Evolutionary conservation across 2,113 vertebrate species (phyloP).

Genomic region (Xyliphius kryptos): DNA sequence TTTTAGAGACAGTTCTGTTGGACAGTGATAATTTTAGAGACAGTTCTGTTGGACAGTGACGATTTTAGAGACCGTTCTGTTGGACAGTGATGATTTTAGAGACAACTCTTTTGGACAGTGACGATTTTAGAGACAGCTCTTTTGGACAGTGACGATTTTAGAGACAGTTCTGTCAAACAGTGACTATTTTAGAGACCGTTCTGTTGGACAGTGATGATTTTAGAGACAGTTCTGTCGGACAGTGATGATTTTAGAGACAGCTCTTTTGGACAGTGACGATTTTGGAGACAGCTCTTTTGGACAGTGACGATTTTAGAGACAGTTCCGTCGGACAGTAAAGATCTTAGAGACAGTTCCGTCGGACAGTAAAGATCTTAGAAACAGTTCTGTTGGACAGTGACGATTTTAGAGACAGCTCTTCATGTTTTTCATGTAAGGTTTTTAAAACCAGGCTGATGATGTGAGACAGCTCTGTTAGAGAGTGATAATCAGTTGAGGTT

Average conservation of each 20-base stretch:
- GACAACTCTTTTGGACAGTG: neutral
- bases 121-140: neutral
- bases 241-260: too few species aligned
- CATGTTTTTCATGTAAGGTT: too few species aligned
- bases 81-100: neutral
- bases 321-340: too few species aligned
- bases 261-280: neutral
- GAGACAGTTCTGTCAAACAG: neutral
- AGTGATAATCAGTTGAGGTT: neutral
- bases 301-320: neutral
- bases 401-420: too few species aligned
- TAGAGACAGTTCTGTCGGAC: neutral
- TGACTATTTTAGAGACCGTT: neutral
- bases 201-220: neutral
- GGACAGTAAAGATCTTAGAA: neutral
- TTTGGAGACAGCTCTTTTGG: neutral
- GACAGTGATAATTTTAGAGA: neutral
- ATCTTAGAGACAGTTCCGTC: too few species aligned
- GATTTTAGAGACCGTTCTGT: neutral
- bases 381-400: neutral
- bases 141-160: neutral
- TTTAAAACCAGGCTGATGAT: too few species aligned
- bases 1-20: neutral
- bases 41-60: too few species aligned
- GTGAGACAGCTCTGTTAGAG: neutral